These are phyloP conservation scores for Drosophila sturtevanti DNA, from an alignment of 1,140 invertebrate species.

Conservation along the genomic window DNA sequence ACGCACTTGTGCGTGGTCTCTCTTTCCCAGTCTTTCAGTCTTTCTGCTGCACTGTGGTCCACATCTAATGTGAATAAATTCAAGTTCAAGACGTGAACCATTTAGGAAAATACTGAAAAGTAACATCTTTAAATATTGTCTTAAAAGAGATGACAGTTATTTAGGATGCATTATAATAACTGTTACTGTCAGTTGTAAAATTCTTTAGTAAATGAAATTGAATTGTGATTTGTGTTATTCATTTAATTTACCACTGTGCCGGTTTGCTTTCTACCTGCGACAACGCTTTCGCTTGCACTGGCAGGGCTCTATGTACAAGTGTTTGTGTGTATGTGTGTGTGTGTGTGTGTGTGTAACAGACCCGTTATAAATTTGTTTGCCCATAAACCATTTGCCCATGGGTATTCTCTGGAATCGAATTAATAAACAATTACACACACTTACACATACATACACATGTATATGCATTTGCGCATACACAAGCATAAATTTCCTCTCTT, in stretches of 20 bases:
- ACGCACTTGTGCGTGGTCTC: constrained; percentile 64
- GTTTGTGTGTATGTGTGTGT: neutral
- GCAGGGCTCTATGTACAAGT: neutral
- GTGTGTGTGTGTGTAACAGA: constrained; percentile 31
- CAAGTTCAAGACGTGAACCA: no score
- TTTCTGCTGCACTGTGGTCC: constrained; percentile 28
- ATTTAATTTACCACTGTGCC: constrained; percentile 22
- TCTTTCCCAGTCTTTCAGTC: neutral
- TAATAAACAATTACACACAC: constrained; percentile 29
- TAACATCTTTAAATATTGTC: no score
- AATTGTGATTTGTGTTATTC: no score
- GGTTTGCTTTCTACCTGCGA: constrained; percentile 15
- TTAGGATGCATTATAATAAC: no score
- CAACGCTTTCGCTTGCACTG: constrained; percentile 7
- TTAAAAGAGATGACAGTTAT: no score
- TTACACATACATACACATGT: constrained; percentile 6
- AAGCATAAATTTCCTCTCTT: neutral
- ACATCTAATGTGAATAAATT: neutral
- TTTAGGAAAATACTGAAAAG: no score
- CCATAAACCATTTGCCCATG: constrained; percentile 46
- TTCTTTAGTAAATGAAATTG: no score
- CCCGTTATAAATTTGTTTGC: constrained; percentile 67
- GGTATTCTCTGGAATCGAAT: constrained; percentile 50
- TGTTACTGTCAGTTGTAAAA: no score
- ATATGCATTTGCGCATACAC: neutral